Evolutionary conservation across 2,888 invertebrate species (phyloP).

Genomic region (Caenorhabditis sp.): DNA sequence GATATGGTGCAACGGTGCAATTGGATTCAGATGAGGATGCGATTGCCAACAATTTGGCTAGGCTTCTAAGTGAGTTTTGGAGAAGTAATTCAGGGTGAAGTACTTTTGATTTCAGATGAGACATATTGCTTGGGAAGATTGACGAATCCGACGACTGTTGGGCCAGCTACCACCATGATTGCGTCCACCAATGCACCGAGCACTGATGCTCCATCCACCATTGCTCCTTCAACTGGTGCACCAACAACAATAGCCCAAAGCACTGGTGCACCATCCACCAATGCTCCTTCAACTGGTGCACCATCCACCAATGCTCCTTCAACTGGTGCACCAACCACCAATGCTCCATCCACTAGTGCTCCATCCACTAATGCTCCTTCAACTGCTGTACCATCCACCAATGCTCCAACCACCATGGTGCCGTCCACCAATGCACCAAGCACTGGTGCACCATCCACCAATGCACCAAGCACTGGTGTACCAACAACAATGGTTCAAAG

Average conservation of each 20-base stretch:
- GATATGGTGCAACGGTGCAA: constrained; percentile 11
- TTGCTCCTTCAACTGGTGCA: background rate
- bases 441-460: background rate
- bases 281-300: background rate
- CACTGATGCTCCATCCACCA: background rate
- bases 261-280: background rate
- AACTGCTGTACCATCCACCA: constrained; percentile 3
- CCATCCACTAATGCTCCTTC: background rate
- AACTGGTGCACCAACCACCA: background rate
- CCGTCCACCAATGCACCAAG: background rate
- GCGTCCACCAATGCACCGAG: background rate
- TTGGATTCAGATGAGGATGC: constrained; percentile 5
- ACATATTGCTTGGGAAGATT: background rate
- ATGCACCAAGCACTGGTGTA: background rate
- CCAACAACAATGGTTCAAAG: background rate
- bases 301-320: background rate
- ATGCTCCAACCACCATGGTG: background rate
- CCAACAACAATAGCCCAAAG: background rate
- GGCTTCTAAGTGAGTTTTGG: constrained; percentile 11
- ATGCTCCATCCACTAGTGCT: background rate
- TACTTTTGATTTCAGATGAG: background rate
- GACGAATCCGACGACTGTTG: background rate
- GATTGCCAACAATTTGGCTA: constrained; percentile 14
- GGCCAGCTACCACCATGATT: background rate
- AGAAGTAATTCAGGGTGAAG: background rate